phyloP scores from a whole-genome alignment of 2,797 vertebrate species.

The Scolopax rusticola region DNA sequence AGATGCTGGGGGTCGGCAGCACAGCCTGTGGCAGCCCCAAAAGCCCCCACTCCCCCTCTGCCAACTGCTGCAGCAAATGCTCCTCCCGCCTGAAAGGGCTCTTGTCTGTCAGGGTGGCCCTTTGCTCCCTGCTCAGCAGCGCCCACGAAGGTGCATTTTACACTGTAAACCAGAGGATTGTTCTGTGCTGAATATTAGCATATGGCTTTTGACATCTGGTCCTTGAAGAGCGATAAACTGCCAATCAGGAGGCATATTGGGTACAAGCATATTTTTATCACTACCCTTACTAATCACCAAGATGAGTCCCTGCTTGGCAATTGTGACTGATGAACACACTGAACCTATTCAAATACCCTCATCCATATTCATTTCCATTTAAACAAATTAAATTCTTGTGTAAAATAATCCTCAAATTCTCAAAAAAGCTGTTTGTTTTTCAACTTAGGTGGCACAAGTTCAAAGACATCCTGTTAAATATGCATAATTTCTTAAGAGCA shows the following conservation, averaged over 20 bases:
- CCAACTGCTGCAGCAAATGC: constrained; percentile 28
- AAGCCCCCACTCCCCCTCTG: neutral
- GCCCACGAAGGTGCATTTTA: neutral
- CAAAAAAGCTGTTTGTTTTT: constrained; percentile 68
- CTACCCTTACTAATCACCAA: constrained; percentile 63
- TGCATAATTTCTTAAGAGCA: constrained; percentile 61
- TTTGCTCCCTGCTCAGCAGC: neutral
- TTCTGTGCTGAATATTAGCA: constrained; percentile 47
- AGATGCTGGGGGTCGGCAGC: neutral
- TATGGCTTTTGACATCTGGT: constrained; percentile 63
- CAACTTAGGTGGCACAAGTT: constrained; percentile 39
- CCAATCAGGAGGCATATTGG: constrained; percentile 31
- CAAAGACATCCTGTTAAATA: constrained; percentile 70
- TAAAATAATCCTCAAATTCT: constrained; percentile 70
- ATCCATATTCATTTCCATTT: constrained; percentile 74
- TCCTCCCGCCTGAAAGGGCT: neutral
- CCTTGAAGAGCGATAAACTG: constrained; percentile 40
- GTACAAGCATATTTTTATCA: constrained; percentile 58
- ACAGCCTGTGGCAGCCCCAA: neutral
- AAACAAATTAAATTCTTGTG: constrained; percentile 70
- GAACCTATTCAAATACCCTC: constrained; percentile 61
- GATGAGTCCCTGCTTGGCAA: constrained; percentile 70
- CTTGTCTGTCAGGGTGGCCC: neutral
- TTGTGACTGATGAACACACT: constrained; percentile 57
- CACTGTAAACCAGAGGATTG: neutral